Conservation (phyloP, 2,113 vertebrate species). For the Saguinus midas region DNA sequence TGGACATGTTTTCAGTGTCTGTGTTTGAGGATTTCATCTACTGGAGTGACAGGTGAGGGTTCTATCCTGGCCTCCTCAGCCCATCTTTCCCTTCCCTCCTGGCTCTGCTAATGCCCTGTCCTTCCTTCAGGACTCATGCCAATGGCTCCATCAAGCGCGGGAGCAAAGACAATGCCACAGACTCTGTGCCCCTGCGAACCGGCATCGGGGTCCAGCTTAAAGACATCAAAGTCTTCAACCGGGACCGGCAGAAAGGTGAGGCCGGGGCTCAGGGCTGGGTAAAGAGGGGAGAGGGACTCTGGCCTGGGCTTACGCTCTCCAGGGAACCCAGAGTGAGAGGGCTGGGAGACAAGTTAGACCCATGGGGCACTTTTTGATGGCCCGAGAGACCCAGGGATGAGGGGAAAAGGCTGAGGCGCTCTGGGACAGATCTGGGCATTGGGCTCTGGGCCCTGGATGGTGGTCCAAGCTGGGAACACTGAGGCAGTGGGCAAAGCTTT, state of each 20-base stretch:
- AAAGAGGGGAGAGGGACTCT: neutral
- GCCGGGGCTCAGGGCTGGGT: neutral
- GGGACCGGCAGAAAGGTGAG: conserved; percentile 93
- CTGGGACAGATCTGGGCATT: neutral
- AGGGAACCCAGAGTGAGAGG: neutral
- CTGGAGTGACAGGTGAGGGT: conserved; percentile 94
- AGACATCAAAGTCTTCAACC: conserved; percentile 99
- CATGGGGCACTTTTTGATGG: neutral
- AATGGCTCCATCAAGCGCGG: conserved; percentile 98
- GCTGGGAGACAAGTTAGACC: neutral
- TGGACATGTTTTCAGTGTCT: conserved; percentile 99
- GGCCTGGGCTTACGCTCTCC: fast-evolving
- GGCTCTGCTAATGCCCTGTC: fast-evolving
- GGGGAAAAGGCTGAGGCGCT: neutral
- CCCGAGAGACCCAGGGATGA: neutral
- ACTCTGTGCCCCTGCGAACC: conserved; percentile 93
- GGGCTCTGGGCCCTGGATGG: too few relatives aligned
- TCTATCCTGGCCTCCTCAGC: neutral
- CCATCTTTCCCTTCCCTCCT: fast-evolving
- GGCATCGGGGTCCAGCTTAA: conserved; percentile 98
- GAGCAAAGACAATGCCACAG: conserved; percentile 95
- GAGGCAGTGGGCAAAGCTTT: neutral
- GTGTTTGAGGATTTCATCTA: conserved; percentile 98
- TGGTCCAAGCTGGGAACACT: neutral
- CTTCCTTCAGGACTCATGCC: conserved; percentile 90